These are phyloP conservation scores for Dryocosmus kuriphilus DNA, from an alignment of 2,888 invertebrate species.

Conservation along the genomic window DNA sequence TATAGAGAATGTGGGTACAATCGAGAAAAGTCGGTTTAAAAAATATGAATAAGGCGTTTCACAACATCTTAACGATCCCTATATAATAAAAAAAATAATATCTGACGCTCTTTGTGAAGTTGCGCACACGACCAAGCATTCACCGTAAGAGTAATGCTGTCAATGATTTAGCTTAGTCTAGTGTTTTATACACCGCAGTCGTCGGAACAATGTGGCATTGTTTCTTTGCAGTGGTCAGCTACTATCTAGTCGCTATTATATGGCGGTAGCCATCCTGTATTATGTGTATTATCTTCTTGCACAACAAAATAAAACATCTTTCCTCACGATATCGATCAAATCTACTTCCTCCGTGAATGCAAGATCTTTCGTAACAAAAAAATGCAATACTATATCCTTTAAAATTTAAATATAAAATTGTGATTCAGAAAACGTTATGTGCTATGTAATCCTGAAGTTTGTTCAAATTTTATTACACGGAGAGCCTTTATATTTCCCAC, in stretches of 20 bases:
- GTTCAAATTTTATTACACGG: too few relatives aligned
- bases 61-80: not conserved
- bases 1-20: not conserved
- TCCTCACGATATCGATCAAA: not conserved
- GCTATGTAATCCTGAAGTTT: too few relatives aligned
- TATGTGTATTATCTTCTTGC: constrained; percentile 64
- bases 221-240: constrained; percentile 65
- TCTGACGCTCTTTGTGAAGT: not conserved
- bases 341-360: not conserved
- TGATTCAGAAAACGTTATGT: too few relatives aligned
- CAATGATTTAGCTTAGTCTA: constrained; percentile 40
- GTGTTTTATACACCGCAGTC: constrained; percentile 52
- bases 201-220: constrained; percentile 74
- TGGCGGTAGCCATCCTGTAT: constrained; percentile 50
- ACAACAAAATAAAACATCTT: constrained; percentile 38
- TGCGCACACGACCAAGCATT: not conserved
- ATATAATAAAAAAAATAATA: not conserved
- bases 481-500: too few relatives aligned
- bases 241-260: constrained; percentile 64
- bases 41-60: not conserved
- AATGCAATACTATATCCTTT: too few relatives aligned
- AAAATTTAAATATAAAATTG: too few relatives aligned
- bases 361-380: too few relatives aligned
- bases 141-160: not conserved
- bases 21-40: not conserved